Evolutionary conservation across 2,113 vertebrate species (phyloP), one percentile per base, ranked within the genome.

Genomic region (Callaeas wilsoni): DNA sequence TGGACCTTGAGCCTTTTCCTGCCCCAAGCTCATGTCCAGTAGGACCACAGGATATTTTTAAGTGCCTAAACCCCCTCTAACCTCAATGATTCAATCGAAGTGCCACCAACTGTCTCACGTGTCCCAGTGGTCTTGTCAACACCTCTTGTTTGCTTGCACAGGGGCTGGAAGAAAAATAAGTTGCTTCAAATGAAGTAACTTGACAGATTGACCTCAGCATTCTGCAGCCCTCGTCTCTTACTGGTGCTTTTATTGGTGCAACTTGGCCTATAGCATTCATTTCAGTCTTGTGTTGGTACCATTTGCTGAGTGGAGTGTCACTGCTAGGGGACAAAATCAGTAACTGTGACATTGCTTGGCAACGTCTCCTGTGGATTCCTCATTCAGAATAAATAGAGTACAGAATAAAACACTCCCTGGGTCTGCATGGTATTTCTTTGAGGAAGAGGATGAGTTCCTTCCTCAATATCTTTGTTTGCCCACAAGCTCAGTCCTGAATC

Each of bases 51-150:
- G 11, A 15, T 49, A 10, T 30, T 69, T 79, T 71, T 26, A 55
- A 56, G 32, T 63, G 17, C 46, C 60, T 62, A 47, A 79, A 46
- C 2, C 15, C 46, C 44, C 29, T 6, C 8, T 7, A 59, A 71
- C 50, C 84, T 89, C 46, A 29, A 35, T 64, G 55, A 37, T 46
- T 33, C 3, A 10, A 62, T n/a, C 49, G 37, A 75, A 67, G 30
- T 30, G 42, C 42, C 27, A 29, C 12, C 46, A 35, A 2, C 1
- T 1, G 5, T n/a, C 49, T 70, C 26, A 3, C 0, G 0, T 22
- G 8, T 89, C 60, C 50, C 56, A 7, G 50, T 8, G 22, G 25
- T 69, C 10, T 63, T 76, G 37, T 39, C 1, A 0, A 1, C 70
- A 32, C 22, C 13, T 83, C 53, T 82, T 44, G 21, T 50, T 65